A percentile compares a stretch with the other conserved stretches of the same genome.
Evolutionary conservation across 2,797 vertebrate genomes (phyloP).

Genomic region (Lindbergichthys nudifrons): DNA sequence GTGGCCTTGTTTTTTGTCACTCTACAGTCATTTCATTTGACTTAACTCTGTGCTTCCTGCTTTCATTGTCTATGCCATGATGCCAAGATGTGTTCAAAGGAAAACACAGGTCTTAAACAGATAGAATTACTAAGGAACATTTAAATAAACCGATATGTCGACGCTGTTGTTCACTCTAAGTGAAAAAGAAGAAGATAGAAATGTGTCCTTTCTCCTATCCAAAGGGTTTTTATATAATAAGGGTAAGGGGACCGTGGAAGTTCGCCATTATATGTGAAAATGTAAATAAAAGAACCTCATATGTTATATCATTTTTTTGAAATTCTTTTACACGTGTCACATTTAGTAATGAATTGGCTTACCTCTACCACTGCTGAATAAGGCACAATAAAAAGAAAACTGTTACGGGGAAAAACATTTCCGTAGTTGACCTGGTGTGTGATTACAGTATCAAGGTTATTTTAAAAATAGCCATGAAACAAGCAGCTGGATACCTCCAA

Average conservation of each 20-base stretch:
- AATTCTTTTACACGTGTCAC: slow-evolving; percentile 12
- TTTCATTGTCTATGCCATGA: neutral
- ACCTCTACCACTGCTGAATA: slow-evolving; percentile 35
- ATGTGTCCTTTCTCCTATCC: slow-evolving; percentile 31
- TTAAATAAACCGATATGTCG: slow-evolving; percentile 6
- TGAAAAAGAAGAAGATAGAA: slow-evolving; percentile 1
- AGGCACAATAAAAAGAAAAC: slow-evolving; percentile 56
- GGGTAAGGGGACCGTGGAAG: slow-evolving; percentile 4
- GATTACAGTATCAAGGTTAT: slow-evolving; percentile 15
- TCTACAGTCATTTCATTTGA: slow-evolving; percentile 3
- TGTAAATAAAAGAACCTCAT: slow-evolving; percentile 17
- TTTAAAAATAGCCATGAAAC: neutral
- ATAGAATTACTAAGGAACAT: slow-evolving; percentile 12
- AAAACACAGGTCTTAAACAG: neutral
- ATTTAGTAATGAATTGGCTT: slow-evolving; percentile 3
- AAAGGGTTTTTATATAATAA: slow-evolving; percentile 25
- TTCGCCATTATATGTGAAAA: slow-evolving; percentile 7
- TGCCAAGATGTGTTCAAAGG: neutral
- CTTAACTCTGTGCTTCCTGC: neutral
- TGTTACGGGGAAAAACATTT: neutral
- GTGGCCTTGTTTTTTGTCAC: slow-evolving; percentile 4
- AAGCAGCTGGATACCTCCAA: neutral
- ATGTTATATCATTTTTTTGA: neutral
- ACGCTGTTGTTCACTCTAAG: slow-evolving; percentile 1
- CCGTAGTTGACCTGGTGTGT: slow-evolving; percentile 4